Evolutionary conservation across 2,113 vertebrate genomes (phyloP).

Genomic region (Rutilus rutilus): DNA sequence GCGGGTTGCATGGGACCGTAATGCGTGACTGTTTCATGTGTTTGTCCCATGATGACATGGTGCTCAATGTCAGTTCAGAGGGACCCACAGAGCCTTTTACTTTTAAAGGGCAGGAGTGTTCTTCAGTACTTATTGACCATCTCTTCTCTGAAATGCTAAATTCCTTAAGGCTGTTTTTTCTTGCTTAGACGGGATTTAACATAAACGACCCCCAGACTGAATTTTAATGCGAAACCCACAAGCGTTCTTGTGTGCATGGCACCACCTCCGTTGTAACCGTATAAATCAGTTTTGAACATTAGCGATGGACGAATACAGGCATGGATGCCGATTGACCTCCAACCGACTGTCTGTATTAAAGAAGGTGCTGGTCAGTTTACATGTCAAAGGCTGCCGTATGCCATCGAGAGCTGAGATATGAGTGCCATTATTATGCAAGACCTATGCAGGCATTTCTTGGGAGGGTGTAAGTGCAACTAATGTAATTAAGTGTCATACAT

Average conservation of each 20-base stretch:
- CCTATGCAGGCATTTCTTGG: conserved; percentile 48
- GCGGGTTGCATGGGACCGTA: conserved; percentile 45
- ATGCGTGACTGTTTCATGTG: conserved; percentile 45
- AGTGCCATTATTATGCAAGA: conserved; percentile 43
- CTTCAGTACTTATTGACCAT: conserved; percentile 50
- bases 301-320: neutral
- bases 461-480: conserved; percentile 49
- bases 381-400: conserved; percentile 26
- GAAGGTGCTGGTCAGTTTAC: conserved; percentile 28
- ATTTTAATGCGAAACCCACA: conserved; percentile 33
- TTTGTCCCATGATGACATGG: conserved; percentile 44
- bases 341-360: conserved; percentile 37
- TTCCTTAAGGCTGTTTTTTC: conserved; percentile 53
- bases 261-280: conserved; percentile 40
- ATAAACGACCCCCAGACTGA: conserved; percentile 43
- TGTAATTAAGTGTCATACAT: conserved; percentile 51
- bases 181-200: conserved; percentile 59
- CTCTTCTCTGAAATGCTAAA: conserved; percentile 57
- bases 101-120: conserved; percentile 55
- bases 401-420: neutral
- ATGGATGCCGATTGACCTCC: conserved; percentile 10
- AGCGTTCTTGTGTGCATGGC: conserved; percentile 42
- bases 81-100: conserved; percentile 58
- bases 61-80: conserved; percentile 56
- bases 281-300: conserved; percentile 47